Evolutionary conservation across 1,140 invertebrate genomes (phyloP), one percentile per base, ranked within the genome.

Genomic region (Bombyx mori): DNA sequence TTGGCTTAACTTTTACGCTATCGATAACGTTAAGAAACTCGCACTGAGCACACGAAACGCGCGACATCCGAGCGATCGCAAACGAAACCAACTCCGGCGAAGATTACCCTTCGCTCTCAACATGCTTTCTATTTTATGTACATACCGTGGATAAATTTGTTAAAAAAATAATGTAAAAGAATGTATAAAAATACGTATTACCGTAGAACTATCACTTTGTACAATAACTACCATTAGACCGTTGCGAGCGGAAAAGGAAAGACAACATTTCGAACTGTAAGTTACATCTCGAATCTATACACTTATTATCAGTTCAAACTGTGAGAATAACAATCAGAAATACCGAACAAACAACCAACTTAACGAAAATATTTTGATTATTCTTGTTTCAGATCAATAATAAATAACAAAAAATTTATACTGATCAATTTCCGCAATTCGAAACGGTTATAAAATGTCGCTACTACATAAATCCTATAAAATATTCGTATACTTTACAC

Each of bases 171-270:
- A 73, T 82, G 63, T 65, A 61, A 82, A 85, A 83, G 75, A 86
- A 86, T 81, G 73, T 86, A 86, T 82, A 86, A 86, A 86, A 86
- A 86, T 86, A 85, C 79, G 80, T 79, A 83, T 66, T 78, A 82
- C 82, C 83, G 82, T 84, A 84, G 71, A 81, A 80, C 81, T 86
- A 86, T 86, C 83, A 86, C 83, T 83, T 86, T 86, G 77, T 86
- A 86, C 83, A 82, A 69, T 69, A 51, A 64, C 77, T 81, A 84
- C 69, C 76, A 64, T 70, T 77, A 79, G 56, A 73, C 75, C 80
- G 76, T 69, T 66, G 69, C 72, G 70, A 56, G 57, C 66, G 79
- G 75, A 84, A 82, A 77, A 86, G 75, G 73, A 58, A 60, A 71
- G 63, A 65, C 61, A 18, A 35, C 2, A 35, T 0, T 35, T 35